phyloP scores from a whole-genome alignment of 2,888 invertebrate genomes.

The Tineola bisselliella region DNA sequence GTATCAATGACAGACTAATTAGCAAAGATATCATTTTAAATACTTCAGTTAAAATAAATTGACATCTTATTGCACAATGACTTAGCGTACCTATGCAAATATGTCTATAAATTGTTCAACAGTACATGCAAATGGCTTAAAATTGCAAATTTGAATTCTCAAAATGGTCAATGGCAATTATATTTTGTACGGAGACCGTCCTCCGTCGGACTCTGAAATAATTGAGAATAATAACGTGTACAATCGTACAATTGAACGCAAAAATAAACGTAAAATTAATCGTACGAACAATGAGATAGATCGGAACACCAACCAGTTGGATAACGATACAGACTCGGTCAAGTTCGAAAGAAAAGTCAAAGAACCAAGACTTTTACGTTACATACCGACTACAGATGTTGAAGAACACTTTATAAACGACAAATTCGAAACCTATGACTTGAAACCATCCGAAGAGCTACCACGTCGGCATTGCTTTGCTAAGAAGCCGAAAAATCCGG shows the following conservation, averaged over 20 bases:
- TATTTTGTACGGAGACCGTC: slow-evolving; percentile 52
- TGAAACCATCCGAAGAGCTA: slow-evolving; percentile 44
- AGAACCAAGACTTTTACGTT: slow-evolving; percentile 50
- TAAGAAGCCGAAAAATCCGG: slow-evolving; percentile 53
- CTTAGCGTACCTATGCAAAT: background rate
- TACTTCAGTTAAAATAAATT: background rate
- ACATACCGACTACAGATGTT: slow-evolving; percentile 51
- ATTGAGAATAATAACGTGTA: slow-evolving; percentile 57
- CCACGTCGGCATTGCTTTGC: slow-evolving; percentile 47
- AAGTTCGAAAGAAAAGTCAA: slow-evolving; percentile 57
- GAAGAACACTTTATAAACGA: slow-evolving; percentile 50
- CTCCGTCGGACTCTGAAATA: slow-evolving; percentile 53
- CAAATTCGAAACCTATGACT: slow-evolving; percentile 54
- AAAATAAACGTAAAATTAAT: slow-evolving; percentile 32
- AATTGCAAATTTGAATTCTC: slow-evolving; percentile 5
- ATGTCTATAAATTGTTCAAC: background rate
- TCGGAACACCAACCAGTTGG: slow-evolving; percentile 39
- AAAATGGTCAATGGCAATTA: slow-evolving; percentile 65
- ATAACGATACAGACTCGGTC: slow-evolving; percentile 56
- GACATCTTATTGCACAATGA: background rate
- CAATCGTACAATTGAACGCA: slow-evolving; percentile 42
- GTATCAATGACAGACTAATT: slow-evolving; percentile 1
- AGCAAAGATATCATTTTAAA: background rate
- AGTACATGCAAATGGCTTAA: background rate
- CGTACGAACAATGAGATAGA: slow-evolving; percentile 48